These are phyloP conservation scores for Leptinotarsa peninsularis DNA, from an alignment of 2,888 invertebrate genomes.

Conservation along the genomic window DNA sequence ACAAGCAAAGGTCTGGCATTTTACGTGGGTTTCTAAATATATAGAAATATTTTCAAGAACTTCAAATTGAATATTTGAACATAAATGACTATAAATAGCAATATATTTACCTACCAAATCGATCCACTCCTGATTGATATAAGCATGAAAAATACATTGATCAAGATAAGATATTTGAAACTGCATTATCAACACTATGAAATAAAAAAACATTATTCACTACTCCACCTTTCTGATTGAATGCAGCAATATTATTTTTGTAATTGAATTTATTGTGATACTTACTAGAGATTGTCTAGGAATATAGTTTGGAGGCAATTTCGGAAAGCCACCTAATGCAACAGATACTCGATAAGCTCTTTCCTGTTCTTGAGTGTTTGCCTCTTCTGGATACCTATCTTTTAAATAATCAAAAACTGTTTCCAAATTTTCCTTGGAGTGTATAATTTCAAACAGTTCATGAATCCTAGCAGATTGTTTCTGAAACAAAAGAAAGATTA, in stretches of 20 bases:
- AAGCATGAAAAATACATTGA: slow-evolving; percentile 33
- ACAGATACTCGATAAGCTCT: slow-evolving; percentile 56
- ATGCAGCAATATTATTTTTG: too few species aligned
- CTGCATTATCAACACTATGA: slow-evolving; percentile 15
- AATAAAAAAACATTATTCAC: not conserved
- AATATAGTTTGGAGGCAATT: slow-evolving; percentile 70
- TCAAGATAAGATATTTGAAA: slow-evolving; percentile 16
- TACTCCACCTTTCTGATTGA: too few species aligned
- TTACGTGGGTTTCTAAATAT: not conserved
- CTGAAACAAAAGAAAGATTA: slow-evolving; percentile 39
- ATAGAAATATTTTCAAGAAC: not conserved
- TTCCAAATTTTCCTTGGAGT: slow-evolving; percentile 31
- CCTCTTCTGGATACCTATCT: slow-evolving; percentile 40
- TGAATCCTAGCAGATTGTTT: slow-evolving; percentile 28
- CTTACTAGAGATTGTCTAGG: slow-evolving; percentile 68
- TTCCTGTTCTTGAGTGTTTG: slow-evolving; percentile 40
- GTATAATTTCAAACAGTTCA: slow-evolving; percentile 42
- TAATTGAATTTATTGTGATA: slow-evolving; percentile 9
- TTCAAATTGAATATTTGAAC: not conserved
- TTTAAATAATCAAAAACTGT: slow-evolving; percentile 39
- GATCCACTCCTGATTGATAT: slow-evolving; percentile 38
- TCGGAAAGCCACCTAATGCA: slow-evolving; percentile 71
- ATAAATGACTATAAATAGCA: slow-evolving; percentile 4
- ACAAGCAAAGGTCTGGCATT: too few species aligned
- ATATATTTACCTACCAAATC: slow-evolving; percentile 34